Base-by-base conservation (phyloP, 2,113 vertebrate genomes). In the Argyrosomus japonicus region DNA sequence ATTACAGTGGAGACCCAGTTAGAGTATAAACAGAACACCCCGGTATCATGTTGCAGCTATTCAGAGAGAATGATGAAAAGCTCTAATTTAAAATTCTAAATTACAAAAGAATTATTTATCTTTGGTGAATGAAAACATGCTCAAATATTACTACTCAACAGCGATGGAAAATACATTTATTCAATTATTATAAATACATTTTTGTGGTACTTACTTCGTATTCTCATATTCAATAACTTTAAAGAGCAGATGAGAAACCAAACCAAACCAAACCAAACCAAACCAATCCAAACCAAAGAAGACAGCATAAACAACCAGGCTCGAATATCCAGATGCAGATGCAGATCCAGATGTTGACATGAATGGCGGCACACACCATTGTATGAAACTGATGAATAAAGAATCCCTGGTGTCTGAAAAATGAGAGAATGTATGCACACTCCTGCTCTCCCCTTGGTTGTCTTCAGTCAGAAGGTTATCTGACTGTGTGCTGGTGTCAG, bases 341-440 rank as follows among this genome's bases (percentile, higher is more conserved):
- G 36, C 36, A 36, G 36, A 36, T 36, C 6, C 36, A 36, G 36
- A 36, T 36, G 6, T 36, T 36, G 36, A 36, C 36, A 36, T 36
- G 8, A 36, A 36, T 36, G 36, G 36, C 1, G 36, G 36, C 36
- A 36, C 6, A 36, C 36, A 36, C 36, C 36, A 36, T 36, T 36
- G 36, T 36, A 36, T 36, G 36, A 36, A 36, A 36, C 6, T 36
- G 92, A 85, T 97, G 97, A 90, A 97, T 97, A 54, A 97, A 83
- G 89, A 96, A 97, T 3, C 95, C 96, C 75, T 96, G 85, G 87
- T 97, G 96, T 84, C 91, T 96, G 81, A 97, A 97, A 53, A 97
- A 95, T 1, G 96, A 94, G n/a, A 96, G 29, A 51, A 94, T 65
- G 85, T 91, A 4, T 91, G 83, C 62, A 91, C 21, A 56, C 93